Evolutionary conservation across 2,113 vertebrate genomes (phyloP).

Genomic region (Oceanites oceanicus): DNA sequence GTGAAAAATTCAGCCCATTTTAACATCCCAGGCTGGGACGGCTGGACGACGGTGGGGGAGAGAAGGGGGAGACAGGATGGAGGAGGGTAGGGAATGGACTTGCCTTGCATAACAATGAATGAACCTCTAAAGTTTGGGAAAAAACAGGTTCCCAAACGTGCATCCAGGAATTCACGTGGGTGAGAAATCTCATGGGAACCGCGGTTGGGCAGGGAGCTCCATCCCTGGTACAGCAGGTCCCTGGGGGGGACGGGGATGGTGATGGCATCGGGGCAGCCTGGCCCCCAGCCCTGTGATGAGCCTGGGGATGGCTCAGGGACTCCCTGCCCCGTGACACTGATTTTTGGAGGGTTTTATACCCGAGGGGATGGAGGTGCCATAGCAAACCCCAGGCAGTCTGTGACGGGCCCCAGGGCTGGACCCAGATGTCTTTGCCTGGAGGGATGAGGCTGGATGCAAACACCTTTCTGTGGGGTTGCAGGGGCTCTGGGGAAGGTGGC

Average conservation of each 20-base stretch:
- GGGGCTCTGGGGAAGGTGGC: background rate
- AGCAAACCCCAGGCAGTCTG: background rate
- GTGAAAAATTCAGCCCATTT: slow-evolving; percentile 27
- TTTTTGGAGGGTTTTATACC: background rate
- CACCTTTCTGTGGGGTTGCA: background rate
- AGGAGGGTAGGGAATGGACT: slow-evolving; percentile 12
- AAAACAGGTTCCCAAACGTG: background rate
- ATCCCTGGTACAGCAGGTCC: background rate
- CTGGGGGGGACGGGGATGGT: background rate
- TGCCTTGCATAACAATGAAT: slow-evolving; percentile 50
- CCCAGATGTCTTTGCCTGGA: background rate
- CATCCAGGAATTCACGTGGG: background rate
- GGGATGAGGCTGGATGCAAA: background rate
- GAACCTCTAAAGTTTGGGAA: slow-evolving; percentile 5
- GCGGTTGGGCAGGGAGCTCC: background rate
- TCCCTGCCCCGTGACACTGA: background rate
- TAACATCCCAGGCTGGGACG: background rate
- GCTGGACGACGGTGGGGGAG: background rate
- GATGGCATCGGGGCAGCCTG: background rate
- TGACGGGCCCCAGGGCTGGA: background rate
- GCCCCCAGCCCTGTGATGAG: too few relatives aligned
- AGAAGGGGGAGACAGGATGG: background rate
- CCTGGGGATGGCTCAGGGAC: background rate
- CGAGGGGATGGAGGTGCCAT: background rate
- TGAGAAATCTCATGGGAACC: background rate